Conservation (phyloP, 2,888 invertebrate species). For the Flexamia atlantica region DNA sequence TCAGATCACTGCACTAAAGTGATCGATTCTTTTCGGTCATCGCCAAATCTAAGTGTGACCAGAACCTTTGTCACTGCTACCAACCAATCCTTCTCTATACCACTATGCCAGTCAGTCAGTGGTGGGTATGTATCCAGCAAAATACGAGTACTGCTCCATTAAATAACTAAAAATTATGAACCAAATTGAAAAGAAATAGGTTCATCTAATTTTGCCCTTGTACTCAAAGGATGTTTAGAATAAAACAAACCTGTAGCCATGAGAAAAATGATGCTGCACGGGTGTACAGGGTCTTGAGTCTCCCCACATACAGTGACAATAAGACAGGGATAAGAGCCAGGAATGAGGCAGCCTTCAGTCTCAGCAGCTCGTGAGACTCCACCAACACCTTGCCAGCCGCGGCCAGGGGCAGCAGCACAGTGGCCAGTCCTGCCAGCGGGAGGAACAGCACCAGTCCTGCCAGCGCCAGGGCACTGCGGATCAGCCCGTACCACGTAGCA, state of each 20-base stretch:
- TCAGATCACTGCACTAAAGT: no score
- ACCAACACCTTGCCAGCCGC: conserved; percentile 86
- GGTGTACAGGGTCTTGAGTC: conserved; percentile 75
- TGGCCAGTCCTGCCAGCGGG: conserved; percentile 86
- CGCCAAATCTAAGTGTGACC: no score
- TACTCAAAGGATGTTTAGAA: no score
- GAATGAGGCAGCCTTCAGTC: conserved; percentile 78
- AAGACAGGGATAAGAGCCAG: conserved; percentile 80
- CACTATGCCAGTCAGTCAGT: no score
- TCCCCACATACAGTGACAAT: conserved; percentile 82
- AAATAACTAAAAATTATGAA: no score
- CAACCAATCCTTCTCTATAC: no score
- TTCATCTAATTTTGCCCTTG: no score
- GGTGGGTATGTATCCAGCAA: no score
- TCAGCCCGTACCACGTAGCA: conserved; percentile 80
- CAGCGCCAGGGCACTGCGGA: conserved; percentile 86
- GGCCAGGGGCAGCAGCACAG: conserved; percentile 85
- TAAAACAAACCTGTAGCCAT: conserved; percentile 80
- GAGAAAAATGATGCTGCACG: conserved; percentile 75
- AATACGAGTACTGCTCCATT: no score
- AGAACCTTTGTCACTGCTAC: no score
- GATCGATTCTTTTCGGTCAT: no score
- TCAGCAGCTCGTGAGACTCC: conserved; percentile 79
- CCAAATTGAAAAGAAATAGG: no score
- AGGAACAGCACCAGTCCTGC: conserved; percentile 89